Conservation (phyloP, 1,140 invertebrate genomes). For the Scaptodrosophila lebanonensis region DNA sequence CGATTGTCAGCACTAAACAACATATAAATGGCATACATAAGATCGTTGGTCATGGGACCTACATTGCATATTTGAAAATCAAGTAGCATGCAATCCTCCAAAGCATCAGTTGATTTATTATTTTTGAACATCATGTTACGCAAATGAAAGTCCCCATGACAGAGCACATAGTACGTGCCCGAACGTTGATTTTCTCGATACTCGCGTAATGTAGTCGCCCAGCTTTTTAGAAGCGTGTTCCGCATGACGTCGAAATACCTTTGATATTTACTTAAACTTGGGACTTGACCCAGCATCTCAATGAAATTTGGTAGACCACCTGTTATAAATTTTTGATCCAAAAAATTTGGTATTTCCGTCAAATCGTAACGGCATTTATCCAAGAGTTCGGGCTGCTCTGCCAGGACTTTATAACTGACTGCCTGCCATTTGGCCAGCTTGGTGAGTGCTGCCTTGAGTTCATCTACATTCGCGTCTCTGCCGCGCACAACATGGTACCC, state of each 20-base stretch:
- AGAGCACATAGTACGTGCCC: constrained; percentile 22
- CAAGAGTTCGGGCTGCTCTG: constrained; percentile 17
- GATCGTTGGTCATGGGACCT: constrained; percentile 30
- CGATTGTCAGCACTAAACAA: constrained; percentile 27
- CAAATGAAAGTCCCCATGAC: constrained; percentile 42
- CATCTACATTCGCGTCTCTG: constrained; percentile 12
- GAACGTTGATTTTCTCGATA: constrained; percentile 8
- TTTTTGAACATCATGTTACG: constrained; percentile 39
- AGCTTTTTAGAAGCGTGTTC: constrained; percentile 4
- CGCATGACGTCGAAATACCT: constrained; percentile 9
- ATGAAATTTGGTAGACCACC: constrained; percentile 27
- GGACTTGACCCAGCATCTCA: constrained; percentile 20
- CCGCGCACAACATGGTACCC: constrained; percentile 33
- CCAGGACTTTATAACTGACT: constrained; percentile 26
- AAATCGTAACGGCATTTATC: constrained; percentile 8
- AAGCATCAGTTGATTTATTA: background rate
- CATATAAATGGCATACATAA: constrained; percentile 37
- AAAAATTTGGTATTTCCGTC: constrained; percentile 1
- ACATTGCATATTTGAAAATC: constrained; percentile 35
- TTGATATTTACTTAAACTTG: constrained; percentile 26
- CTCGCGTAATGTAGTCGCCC: constrained; percentile 11
- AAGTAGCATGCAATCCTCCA: constrained; percentile 23
- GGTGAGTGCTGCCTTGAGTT: constrained; percentile 10
- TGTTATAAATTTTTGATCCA: constrained; percentile 20
- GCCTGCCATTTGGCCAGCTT: constrained; percentile 45